phyloP scores from a whole-genome alignment of 23 tunicate species.

The Aplidium turbinatum region DNA sequence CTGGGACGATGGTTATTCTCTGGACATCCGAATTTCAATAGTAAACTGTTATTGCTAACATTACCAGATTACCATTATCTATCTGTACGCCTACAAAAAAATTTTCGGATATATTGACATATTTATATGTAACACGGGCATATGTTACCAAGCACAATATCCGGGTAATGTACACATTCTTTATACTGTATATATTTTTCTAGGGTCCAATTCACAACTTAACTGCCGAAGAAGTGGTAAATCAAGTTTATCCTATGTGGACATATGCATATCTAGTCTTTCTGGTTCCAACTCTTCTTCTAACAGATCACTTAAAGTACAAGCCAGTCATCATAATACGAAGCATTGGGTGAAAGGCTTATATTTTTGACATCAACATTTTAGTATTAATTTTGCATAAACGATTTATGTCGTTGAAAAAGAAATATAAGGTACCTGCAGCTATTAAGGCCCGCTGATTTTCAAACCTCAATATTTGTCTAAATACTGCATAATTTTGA shows the following conservation, averaged over 20 bases:
- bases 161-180: no score
- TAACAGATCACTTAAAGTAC: not conserved
- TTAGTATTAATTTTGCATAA: not conserved
- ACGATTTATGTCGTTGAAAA: not conserved
- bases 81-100: no score
- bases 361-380: not conserved
- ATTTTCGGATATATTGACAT: not conserved
- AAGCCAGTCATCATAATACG: not conserved
- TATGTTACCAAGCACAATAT: no score
- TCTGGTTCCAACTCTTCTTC: not conserved
- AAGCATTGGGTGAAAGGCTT: not conserved
- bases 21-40: no score
- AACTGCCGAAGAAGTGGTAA: not conserved
- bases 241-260: not conserved
- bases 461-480: no score
- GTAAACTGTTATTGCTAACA: no score
- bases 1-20: no score
- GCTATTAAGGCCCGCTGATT: no score
- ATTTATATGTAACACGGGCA: no score
- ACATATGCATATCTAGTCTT: not conserved
- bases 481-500: no score
- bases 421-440: not conserved
- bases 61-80: no score
- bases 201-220: conserved; percentile 14
- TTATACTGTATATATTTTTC: not conserved